Percentiles rank a stretch among this genome's conserved stretches.
Conservation (phyloP, 2,797 vertebrate species). For the Channa striata region DNA sequence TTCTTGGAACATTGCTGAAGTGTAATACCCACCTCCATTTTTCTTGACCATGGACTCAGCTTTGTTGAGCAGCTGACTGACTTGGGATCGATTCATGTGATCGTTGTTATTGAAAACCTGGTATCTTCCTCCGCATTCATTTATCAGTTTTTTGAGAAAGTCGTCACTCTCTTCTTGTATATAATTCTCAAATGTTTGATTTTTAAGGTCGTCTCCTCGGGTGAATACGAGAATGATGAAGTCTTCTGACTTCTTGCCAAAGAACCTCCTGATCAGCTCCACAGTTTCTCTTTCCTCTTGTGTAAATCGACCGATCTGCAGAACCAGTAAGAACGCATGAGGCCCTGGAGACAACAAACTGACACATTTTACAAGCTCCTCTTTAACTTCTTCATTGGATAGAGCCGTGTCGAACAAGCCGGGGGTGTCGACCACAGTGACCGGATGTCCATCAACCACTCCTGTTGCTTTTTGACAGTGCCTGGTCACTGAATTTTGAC, state of each 20-base stretch:
- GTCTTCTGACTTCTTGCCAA: slow-evolving; percentile 32
- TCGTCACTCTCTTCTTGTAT: background rate
- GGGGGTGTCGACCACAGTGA: slow-evolving; percentile 48
- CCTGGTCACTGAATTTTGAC: slow-evolving; percentile 30
- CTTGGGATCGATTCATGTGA: slow-evolving; percentile 26
- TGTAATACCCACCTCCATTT: slow-evolving; percentile 33
- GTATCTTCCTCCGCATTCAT: slow-evolving; percentile 7
- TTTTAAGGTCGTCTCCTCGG: slow-evolving; percentile 38
- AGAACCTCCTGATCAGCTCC: slow-evolving; percentile 19
- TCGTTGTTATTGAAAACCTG: slow-evolving; percentile 57
- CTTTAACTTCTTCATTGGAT: background rate
- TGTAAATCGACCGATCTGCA: slow-evolving; percentile 47
- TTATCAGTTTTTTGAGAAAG: background rate
- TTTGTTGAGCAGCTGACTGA: slow-evolving; percentile 36
- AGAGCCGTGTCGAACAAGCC: slow-evolving; percentile 48
- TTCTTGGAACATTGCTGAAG: slow-evolving; percentile 31
- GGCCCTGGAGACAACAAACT: slow-evolving; percentile 52
- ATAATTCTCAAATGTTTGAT: slow-evolving; percentile 28
- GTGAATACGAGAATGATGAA: slow-evolving; percentile 50
- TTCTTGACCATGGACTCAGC: slow-evolving; percentile 13
- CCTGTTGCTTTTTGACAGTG: slow-evolving; percentile 24
- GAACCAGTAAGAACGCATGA: slow-evolving; percentile 55
- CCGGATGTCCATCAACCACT: background rate
- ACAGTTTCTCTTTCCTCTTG: slow-evolving; percentile 27
- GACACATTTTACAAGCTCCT: slow-evolving; percentile 49